Conservation (phyloP, 2,888 invertebrate species). For the Endotricha flammealis region DNA sequence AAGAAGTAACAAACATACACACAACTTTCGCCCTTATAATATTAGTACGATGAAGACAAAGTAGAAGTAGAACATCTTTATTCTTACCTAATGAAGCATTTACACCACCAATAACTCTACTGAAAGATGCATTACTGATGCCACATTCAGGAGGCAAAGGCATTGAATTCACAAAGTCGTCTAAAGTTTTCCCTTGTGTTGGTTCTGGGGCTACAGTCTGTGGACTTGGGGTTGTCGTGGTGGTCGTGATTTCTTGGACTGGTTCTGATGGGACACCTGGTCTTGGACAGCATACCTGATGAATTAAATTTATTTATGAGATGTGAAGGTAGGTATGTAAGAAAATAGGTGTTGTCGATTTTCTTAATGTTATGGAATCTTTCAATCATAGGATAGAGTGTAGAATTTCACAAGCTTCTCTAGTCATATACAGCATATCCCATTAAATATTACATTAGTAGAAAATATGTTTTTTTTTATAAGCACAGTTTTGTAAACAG, state of each 20-base stretch:
- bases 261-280: constrained; percentile 31
- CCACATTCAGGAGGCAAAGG: constrained; percentile 81
- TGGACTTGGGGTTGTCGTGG: constrained; percentile 22
- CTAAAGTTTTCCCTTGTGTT: constrained; percentile 21
- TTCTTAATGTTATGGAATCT: too few relatives aligned
- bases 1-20: too few relatives aligned
- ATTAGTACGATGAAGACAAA: too few relatives aligned
- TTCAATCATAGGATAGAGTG: too few relatives aligned
- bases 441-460: too few relatives aligned
- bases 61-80: too few relatives aligned
- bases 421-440: too few relatives aligned
- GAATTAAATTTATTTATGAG: neutral
- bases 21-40: too few relatives aligned
- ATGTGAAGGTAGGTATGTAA: neutral
- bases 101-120: constrained; percentile 85
- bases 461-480: too few relatives aligned
- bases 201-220: constrained; percentile 14
- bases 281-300: constrained; percentile 58
- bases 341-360: neutral
- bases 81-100: constrained; percentile 79
- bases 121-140: constrained; percentile 69
- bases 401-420: too few relatives aligned
- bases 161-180: constrained; percentile 38
- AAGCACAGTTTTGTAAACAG: too few relatives aligned
- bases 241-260: constrained; percentile 21